Base-by-base conservation (phyloP, 2,888 invertebrate species). In the Hyalella azteca region DNA sequence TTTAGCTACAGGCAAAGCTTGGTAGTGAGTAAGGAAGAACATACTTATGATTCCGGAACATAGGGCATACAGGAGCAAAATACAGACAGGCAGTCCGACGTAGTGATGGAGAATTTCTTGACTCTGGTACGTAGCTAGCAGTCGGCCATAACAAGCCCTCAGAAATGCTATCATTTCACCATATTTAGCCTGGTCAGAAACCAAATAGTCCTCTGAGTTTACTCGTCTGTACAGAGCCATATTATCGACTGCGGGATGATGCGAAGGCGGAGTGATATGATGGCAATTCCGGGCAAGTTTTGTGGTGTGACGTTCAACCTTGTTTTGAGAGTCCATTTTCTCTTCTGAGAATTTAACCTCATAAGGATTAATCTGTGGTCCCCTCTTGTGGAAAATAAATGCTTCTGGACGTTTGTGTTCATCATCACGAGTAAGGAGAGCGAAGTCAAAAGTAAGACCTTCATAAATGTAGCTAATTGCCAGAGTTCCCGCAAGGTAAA, bases 101-200 rank as follows among this genome's bases (percentile, higher is more conserved):
- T 66, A 66, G 39, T 66, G 29, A 36, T 66, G 66, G 32, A 66
- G 66, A 66, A 66, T 66, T 66, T 66, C 66, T 29, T 66, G 66
- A n/a, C 36, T 66, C 36, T 66, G 66, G 39, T 66, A 66, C 66
- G 66, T 66, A n/a, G 66, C 36, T 32, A 66, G 66, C 15, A 66
- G 32, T 19, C 66, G 66, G 22, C 66, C 36, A 36, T 66, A 66
- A 66, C 66, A 66, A 66, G 66, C 66, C 19, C 39, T 32, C 66
- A 66, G 66, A 36, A 66, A 66, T 36, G 36, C 36, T 32, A 66
- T 66, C 66, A 66, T 66, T 22, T 66, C 36, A 36, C 32, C 66
- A 66, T 32, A n/a, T 32, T 66, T 36, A 22, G 66, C 32, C n/a
- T 36, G 32, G 36, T 36, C 19, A 22, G 66, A 66, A 36, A 66